Conservation (phyloP, 1,140 invertebrate genomes). For the Brachionus plicatilis region DNA sequence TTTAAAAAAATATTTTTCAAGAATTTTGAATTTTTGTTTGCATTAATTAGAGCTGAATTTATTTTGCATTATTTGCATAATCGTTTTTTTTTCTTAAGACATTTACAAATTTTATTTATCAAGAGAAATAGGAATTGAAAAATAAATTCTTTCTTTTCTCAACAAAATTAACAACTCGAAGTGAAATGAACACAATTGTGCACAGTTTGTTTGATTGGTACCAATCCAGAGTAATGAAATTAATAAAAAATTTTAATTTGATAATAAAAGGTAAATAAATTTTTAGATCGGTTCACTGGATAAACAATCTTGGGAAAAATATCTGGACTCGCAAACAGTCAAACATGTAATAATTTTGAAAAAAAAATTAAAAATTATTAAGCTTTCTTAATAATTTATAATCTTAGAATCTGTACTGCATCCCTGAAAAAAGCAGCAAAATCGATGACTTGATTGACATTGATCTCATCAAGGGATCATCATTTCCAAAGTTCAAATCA, state of each 20-base stretch:
- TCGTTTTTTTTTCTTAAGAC: background rate
- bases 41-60: background rate
- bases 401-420: constrained; percentile 5
- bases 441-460: constrained; percentile 33
- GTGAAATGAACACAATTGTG: background rate
- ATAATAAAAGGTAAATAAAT: too few relatives aligned
- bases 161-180: background rate
- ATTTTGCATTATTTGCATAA: background rate
- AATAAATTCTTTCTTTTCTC: background rate
- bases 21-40: background rate
- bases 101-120: background rate
- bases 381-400: background rate
- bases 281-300: constrained; percentile 16
- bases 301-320: constrained; percentile 35
- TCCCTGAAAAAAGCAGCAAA: background rate
- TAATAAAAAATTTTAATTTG: background rate
- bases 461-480: constrained; percentile 21
- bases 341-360: background rate
- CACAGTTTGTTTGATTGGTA: constrained; percentile 2
- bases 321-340: background rate
- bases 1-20: background rate
- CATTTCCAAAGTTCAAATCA: constrained; percentile 26
- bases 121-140: background rate
- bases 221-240: background rate
- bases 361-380: background rate